Base-by-base conservation (phyloP, 2,113 vertebrate genomes). In the Ptilonorhynchus violaceus region DNA sequence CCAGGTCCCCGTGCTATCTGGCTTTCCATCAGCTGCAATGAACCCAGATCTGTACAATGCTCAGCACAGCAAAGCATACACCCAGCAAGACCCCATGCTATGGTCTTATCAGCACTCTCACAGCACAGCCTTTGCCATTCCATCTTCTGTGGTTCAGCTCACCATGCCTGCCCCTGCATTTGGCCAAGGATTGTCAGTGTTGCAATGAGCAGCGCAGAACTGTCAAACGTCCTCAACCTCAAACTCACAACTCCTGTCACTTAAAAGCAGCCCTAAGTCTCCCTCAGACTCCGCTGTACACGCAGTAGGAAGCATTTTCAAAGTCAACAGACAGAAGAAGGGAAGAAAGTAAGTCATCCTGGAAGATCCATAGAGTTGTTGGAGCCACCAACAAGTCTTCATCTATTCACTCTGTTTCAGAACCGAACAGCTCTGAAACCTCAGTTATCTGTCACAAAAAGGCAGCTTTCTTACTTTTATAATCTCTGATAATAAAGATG, bases 151-250 rank as follows among this genome's bases (percentile, higher is more conserved):
- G 41, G 33, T n/a, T 82, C 82, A 55, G 91, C 50, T 66, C 25
- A 53, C 37, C 1, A 0, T 14, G 46, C 46, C 63, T 47, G 41
- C n/a, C 23, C 50, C n/a, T 46, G 13, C 52, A 28, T 10, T 78
- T 5, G 2, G 33, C 66, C 31, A 21, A 75, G 30, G 68, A 27
- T 8, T 24, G 35, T 39, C 63, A 49, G 8, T 1, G 5, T 13
- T 24, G 60, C 3, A 2, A 15, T 3, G 12, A 50, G 42, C 4
- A 33, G 39, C 2, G 2, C 2, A 7, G 66, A 46, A 41, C 28
- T 7, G 11, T 6, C 58, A 62, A 60, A 64, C 2, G 1, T 10
- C 44, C 52, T n/a, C 37, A 58, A n/a, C 44, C 52, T n/a, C 37
- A 58, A n/a, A 37, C 49, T 76, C 66, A 56, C 53, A 60, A n/a